A percentile compares a stretch with the other conserved stretches of the same genome.
Conservation (phyloP, 2,113 vertebrate species). For the Indicator indicator region DNA sequence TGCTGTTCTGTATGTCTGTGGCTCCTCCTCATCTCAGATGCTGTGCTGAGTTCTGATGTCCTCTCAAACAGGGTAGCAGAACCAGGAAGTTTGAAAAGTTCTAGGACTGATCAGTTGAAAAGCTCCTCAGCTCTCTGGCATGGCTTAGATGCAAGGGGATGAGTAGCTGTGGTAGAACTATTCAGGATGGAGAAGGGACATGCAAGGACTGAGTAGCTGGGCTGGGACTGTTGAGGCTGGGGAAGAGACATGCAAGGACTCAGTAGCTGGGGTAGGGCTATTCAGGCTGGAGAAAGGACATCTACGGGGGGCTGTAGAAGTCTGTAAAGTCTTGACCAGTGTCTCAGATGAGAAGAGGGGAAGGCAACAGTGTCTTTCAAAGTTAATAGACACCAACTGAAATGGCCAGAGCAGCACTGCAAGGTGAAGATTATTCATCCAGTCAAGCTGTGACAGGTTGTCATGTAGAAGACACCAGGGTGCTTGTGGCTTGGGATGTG, state of each 20-base stretch:
- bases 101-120: background rate
- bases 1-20: fast-evolving
- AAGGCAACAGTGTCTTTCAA: background rate
- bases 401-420: background rate
- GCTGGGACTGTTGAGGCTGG: background rate
- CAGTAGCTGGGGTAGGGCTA: too few species aligned
- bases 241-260: background rate
- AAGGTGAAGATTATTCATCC: background rate
- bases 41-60: background rate
- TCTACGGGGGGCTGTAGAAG: background rate
- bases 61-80: background rate
- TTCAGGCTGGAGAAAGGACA: background rate
- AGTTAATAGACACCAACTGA: background rate
- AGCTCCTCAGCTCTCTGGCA: background rate
- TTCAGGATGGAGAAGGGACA: background rate
- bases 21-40: background rate
- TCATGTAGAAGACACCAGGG: background rate
- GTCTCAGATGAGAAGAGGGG: background rate
- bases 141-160: background rate
- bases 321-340: background rate
- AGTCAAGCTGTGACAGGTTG: background rate
- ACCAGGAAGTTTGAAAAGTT: background rate
- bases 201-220: too few species aligned
- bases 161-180: background rate
- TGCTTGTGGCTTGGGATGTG: background rate